A percentile compares a stretch with the other conserved stretches of the same genome.
phyloP scores from a whole-genome alignment of 2,888 invertebrate genomes.

The Volucella inanis region DNA sequence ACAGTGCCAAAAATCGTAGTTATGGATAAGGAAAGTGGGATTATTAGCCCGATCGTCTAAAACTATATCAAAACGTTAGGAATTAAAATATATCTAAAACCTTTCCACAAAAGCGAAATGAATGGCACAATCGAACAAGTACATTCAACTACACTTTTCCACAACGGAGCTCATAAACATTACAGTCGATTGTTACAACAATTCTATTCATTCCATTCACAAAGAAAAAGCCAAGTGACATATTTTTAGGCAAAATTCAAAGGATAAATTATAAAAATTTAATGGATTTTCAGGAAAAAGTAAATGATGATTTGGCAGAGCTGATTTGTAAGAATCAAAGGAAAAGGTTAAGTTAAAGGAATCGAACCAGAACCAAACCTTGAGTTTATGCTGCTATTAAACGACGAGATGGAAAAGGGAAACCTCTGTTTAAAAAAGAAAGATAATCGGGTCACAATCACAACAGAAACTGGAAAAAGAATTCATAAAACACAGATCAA shows the following conservation, averaged over 20 bases:
- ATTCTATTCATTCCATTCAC: constrained; percentile 63
- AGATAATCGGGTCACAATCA: too few species aligned
- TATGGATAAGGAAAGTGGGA: constrained; percentile 66
- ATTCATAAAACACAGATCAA: too few species aligned
- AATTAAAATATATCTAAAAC: constrained; percentile 55
- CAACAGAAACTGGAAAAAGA: too few species aligned
- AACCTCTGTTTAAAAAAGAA: too few species aligned
- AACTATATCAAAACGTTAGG: constrained; percentile 67
- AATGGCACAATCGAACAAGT: constrained; percentile 64
- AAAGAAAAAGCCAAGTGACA: constrained; percentile 58
- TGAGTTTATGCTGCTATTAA: too few species aligned
- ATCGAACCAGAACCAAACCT: too few species aligned
- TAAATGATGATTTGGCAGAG: constrained; percentile 55
- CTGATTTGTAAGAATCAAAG: constrained; percentile 67
- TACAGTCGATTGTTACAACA: constrained; percentile 56
- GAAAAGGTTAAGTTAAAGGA: constrained; percentile 4
- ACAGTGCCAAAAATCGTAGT: too few species aligned
- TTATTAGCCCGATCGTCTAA: constrained; percentile 58
- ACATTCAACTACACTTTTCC: constrained; percentile 53
- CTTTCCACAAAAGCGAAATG: constrained; percentile 68
- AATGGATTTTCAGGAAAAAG: constrained; percentile 58
- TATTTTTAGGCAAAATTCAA: constrained; percentile 70
- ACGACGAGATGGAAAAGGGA: too few species aligned
- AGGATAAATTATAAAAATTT: constrained; percentile 70
- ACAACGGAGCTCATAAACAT: constrained; percentile 38